These are phyloP conservation scores for Peromyscus polionotus DNA, from an alignment of 2,113 vertebrate species.

Conservation along the genomic window DNA sequence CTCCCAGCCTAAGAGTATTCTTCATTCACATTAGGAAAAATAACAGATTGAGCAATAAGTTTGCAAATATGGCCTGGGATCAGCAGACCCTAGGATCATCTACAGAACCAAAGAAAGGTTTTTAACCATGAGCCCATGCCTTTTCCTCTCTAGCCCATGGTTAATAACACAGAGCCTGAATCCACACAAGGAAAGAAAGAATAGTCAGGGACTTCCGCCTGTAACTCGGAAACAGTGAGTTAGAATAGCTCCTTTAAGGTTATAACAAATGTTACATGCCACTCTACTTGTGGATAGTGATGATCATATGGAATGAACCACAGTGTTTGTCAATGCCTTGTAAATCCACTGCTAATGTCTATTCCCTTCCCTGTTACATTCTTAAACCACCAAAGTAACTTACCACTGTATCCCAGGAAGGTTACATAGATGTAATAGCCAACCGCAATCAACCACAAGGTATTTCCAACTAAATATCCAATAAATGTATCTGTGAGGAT, in stretches of 20 bases:
- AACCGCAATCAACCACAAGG: conserved; percentile 95
- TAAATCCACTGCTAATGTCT: neutral
- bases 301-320: neutral
- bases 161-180: neutral
- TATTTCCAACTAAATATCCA: conserved; percentile 93
- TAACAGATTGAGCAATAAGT: neutral
- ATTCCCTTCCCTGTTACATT: neutral
- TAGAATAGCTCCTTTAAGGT: neutral
- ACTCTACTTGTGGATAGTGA: neutral
- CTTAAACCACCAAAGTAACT: conserved; percentile 69
- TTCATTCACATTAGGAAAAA: neutral
- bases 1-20: neutral
- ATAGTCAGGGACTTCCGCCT: neutral
- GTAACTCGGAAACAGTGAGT: neutral
- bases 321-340: neutral
- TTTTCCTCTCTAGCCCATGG: neutral
- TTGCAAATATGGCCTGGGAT: neutral
- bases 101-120: neutral
- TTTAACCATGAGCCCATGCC: neutral
- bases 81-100: neutral
- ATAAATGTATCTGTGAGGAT: conserved; percentile 92
- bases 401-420: conserved; percentile 98
- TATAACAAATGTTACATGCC: neutral
- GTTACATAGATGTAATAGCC: conserved; percentile 98
- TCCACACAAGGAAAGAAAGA: neutral